Evolutionary conservation across 2,113 vertebrate genomes (phyloP), one percentile per base, ranked within the genome.

Genomic region (Colaptes auratus): DNA sequence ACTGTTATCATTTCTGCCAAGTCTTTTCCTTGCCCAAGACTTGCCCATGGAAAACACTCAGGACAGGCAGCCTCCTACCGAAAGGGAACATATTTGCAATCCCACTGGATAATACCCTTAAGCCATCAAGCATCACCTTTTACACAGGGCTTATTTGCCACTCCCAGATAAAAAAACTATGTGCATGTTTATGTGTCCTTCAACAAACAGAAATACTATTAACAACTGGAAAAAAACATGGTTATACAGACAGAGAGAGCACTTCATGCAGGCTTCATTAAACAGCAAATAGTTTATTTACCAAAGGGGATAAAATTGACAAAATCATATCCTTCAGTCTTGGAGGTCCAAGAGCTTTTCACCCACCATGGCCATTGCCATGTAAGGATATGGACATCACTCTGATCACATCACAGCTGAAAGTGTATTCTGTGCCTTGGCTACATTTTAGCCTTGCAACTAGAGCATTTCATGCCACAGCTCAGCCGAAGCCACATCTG

Each of bases 1-100:
- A 76, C 65, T 66, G 67, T 65, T 95, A 93, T 92, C 5, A 86
- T 80, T 89, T 83, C 74, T 92, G 73, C 63, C 91, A 74, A 93
- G 58, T 79, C 90, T 91, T 88, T 66, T 9, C 11, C 35, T 85
- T 84, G 76, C 73, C 50, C 79, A 94, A 88, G 70, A 23, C 44
- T 61, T 53, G 64, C 56, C 72, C 73, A 64, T 67, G 18, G 55
- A 93, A 93, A 96, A 82, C 60, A 78, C 48, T 28, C 44, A n/a
- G 44, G 59, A 89, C 35, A 82, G n/a, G 63, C 74, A 87, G 53
- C 27, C 16, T 94, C 28, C 63, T 30, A 48, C 20, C 89, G 78
- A 92, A 72, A 59, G 7, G 79, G 86, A 87, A 80, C 21, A 86
- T 35, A 67, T 83, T 81, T 56, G 30, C 23, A 3, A 1, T 59